Evolutionary conservation across 2,113 vertebrate genomes (phyloP).

Genomic region (Helogale parvula): DNA sequence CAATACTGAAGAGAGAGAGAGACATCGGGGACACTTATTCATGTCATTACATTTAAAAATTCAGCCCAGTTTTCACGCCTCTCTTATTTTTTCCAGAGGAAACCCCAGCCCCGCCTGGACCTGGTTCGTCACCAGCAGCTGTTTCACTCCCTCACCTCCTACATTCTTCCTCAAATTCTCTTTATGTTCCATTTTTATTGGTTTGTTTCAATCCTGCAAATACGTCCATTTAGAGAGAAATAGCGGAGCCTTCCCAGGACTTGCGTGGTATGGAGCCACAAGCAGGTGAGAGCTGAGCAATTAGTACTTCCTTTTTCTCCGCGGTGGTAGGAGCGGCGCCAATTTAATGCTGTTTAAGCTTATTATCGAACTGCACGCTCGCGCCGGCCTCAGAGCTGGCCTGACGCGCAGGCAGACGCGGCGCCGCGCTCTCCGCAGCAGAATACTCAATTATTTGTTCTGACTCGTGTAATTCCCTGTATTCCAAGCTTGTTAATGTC

Average conservation of each 20-base stretch:
- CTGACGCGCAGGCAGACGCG: constrained; percentile 87
- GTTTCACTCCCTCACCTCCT: background rate
- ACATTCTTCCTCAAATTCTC: background rate
- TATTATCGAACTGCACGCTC: constrained; percentile 95
- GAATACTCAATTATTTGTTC: constrained; percentile 96
- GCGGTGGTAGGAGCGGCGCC: constrained; percentile 77
- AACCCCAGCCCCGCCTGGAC: fast-evolving
- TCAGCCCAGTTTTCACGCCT: background rate
- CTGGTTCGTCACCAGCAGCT: background rate
- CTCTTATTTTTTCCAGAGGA: background rate
- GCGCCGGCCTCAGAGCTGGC: constrained; percentile 87
- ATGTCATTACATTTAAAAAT: background rate
- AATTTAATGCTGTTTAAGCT: constrained; percentile 96
- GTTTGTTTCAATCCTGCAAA: constrained; percentile 20
- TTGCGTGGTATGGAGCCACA: constrained; percentile 77
- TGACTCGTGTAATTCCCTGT: constrained; percentile 92
- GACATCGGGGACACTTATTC: background rate
- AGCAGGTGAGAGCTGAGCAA: constrained; percentile 82
- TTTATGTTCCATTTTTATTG: background rate
- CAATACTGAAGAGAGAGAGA: background rate
- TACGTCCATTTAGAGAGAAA: constrained; percentile 62
- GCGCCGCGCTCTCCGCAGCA: constrained; percentile 83
- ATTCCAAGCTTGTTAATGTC: constrained; percentile 94
- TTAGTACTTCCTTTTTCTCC: constrained; percentile 84
- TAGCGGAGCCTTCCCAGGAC: background rate